phyloP scores from a whole-genome alignment of 2,113 vertebrate species.

The Semicossyphus pulcher region DNA sequence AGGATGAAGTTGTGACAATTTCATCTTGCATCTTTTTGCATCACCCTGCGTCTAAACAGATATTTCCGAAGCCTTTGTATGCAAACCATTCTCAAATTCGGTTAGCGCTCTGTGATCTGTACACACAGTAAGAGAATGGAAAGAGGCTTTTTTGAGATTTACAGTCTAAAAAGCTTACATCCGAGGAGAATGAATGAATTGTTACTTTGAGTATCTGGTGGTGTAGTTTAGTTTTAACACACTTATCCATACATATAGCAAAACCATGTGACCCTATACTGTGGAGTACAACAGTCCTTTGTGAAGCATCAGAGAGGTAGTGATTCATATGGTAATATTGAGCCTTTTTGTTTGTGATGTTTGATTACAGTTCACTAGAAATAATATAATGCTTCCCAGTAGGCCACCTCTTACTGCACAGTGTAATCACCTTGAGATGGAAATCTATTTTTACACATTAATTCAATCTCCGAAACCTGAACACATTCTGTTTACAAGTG shows the following conservation, averaged over 20 bases:
- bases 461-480: neutral
- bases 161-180: no score
- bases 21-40: no score
- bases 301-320: neutral
- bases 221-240: neutral
- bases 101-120: no score
- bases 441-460: constrained; percentile 6
- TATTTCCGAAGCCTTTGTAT: no score
- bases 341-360: neutral
- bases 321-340: neutral
- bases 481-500: constrained; percentile 4
- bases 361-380: neutral
- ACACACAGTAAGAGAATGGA: no score
- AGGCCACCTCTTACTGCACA: neutral
- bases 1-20: no score
- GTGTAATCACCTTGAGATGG: neutral
- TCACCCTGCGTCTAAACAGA: no score
- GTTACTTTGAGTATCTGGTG: neutral
- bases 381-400: neutral
- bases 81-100: no score
- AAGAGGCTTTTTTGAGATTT: no score
- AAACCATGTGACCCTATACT: neutral
- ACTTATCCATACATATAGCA: neutral
- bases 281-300: neutral
- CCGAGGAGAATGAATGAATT: neutral